Evolutionary conservation across 2,888 invertebrate species (phyloP).

Genomic region (Pseudococcus jackbeardsleyi): DNA sequence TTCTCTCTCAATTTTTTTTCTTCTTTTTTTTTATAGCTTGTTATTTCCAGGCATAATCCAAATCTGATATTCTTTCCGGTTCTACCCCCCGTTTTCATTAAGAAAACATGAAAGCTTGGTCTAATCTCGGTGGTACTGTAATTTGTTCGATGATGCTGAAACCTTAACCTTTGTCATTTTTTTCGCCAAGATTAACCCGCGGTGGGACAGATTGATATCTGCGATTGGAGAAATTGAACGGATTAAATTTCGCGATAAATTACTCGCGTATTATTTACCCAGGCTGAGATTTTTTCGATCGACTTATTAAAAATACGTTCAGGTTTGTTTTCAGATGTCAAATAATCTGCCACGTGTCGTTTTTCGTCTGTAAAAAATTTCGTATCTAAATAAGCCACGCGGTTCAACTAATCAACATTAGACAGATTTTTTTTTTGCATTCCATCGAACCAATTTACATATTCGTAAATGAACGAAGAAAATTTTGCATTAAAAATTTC

Average conservation of each 20-base stretch:
- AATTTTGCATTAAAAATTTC: not conserved
- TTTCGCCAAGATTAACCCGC: not conserved
- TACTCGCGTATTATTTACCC: not conserved
- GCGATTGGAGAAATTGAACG: not conserved
- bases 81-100: constrained; percentile 16
- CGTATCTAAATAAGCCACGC: not conserved
- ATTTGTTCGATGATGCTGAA: constrained; percentile 19
- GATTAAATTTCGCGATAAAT: constrained; percentile 31
- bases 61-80: constrained; percentile 50
- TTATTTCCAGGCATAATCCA: constrained; percentile 35
- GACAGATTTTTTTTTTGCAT: not conserved
- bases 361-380: not conserved
- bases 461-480: not conserved
- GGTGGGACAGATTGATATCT: not conserved
- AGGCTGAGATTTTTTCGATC: not conserved
- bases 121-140: constrained; percentile 34
- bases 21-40: constrained; percentile 24
- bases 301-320: not conserved
- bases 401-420: not conserved
- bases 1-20: not conserved
- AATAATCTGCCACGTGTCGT: not conserved
- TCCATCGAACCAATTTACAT: not conserved
- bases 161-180: constrained; percentile 47
- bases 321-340: not conserved
- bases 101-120: constrained; percentile 53